A percentile compares a stretch with the other conserved stretches of the same genome.
Evolutionary conservation across 2,113 vertebrate species (phyloP).

Genomic region (Megalops atlanticus): DNA sequence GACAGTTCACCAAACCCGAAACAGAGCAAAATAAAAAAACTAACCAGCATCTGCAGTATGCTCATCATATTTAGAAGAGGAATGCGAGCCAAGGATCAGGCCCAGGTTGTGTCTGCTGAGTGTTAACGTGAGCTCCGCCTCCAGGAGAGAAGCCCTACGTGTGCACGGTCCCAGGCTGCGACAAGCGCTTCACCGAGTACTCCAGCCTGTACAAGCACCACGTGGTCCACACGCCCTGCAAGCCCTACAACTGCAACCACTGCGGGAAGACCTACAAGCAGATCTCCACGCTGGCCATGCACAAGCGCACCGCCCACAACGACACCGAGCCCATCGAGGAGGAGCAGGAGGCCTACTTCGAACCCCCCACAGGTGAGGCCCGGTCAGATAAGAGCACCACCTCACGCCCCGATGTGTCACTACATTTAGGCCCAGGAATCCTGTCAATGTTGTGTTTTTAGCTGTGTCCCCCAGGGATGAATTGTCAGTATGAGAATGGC

Average conservation of each 20-base stretch:
- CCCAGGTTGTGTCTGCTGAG: too few species aligned
- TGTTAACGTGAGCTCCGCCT: constrained; percentile 14
- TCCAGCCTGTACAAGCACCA: constrained; percentile 99
- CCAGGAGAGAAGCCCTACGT: constrained; percentile 98
- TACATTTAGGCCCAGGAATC: too few species aligned
- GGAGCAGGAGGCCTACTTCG: constrained; percentile 94
- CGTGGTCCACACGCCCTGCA: constrained; percentile 97
- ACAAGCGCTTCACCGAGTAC: constrained; percentile 98
- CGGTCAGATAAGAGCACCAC: neutral
- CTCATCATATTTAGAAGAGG: too few species aligned
- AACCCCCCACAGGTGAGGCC: constrained; percentile 85
- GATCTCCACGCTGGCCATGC: constrained; percentile 97
- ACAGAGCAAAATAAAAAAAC: too few species aligned
- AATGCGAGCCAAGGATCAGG: too few species aligned
- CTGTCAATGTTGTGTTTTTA: too few species aligned
- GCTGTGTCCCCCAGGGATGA: too few species aligned
- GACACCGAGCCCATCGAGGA: constrained; percentile 98
- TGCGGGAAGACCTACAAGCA: constrained; percentile 99
- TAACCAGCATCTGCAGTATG: too few species aligned
- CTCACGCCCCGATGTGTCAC: too few species aligned
- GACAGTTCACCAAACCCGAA: too few species aligned
- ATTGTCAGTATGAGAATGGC: too few species aligned
- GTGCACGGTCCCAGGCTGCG: constrained; percentile 95
- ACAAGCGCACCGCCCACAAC: constrained; percentile 94
- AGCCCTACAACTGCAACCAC: constrained; percentile 98